These are phyloP conservation scores for Epinephelus malabaricus DNA, from an alignment of 2,797 vertebrate genomes.

Conservation along the genomic window DNA sequence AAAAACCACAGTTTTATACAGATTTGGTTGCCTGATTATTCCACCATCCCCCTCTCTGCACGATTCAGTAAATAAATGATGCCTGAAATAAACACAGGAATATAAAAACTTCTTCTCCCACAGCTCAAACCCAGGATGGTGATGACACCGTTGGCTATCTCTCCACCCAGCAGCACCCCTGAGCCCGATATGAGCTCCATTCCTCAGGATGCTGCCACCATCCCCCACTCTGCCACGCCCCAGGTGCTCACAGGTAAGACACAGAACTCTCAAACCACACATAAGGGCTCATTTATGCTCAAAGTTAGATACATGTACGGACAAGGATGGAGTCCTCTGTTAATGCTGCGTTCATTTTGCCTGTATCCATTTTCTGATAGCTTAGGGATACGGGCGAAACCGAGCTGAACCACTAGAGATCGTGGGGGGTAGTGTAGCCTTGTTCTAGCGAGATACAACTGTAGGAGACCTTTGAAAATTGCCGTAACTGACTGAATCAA, in stretches of 20 bases:
- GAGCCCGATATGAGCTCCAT: slow-evolving; percentile 94
- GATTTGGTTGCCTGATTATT: background rate
- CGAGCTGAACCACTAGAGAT: no score
- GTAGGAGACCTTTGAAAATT: no score
- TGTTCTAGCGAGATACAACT: no score
- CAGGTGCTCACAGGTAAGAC: slow-evolving; percentile 93
- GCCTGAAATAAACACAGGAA: slow-evolving; percentile 26
- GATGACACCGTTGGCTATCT: slow-evolving; percentile 93
- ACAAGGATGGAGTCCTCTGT: no score
- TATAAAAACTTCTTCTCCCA: slow-evolving; percentile 54
- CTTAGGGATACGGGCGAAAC: no score
- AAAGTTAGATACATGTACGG: no score
- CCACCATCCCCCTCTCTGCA: background rate
- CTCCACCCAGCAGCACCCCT: slow-evolving; percentile 91
- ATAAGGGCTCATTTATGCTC: no score
- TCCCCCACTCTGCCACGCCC: slow-evolving; percentile 89
- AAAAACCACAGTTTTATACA: slow-evolving; percentile 1
- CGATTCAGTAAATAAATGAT: slow-evolving; percentile 33
- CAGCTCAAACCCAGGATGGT: slow-evolving; percentile 94
- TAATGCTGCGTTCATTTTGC: no score
- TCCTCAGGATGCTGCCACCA: slow-evolving; percentile 93
- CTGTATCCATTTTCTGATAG: no score
- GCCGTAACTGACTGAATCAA: no score
- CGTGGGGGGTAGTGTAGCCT: no score
- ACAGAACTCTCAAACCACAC: background rate